These are phyloP conservation scores for Eilema depressum DNA, from an alignment of 2,888 invertebrate genomes.

Conservation along the genomic window DNA sequence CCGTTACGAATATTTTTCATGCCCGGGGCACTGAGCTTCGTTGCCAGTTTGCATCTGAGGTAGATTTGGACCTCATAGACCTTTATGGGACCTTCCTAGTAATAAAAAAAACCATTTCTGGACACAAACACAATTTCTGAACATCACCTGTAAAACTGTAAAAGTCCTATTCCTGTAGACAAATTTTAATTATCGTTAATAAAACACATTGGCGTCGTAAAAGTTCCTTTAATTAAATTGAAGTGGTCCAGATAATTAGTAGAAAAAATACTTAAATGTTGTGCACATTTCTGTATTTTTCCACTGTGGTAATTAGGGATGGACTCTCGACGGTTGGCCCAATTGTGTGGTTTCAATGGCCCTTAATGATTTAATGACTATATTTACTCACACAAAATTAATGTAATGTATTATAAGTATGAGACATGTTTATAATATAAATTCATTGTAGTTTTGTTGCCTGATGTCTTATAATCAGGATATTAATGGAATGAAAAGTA, in stretches of 20 bases:
- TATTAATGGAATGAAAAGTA: too few relatives aligned
- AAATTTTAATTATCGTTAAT: conserved; percentile 18
- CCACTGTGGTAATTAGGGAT: conserved; percentile 35
- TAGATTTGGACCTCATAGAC: too few relatives aligned
- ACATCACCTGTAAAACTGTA: neutral
- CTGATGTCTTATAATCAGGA: too few relatives aligned
- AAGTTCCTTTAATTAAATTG: conserved; percentile 37
- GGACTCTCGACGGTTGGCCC: conserved; percentile 25
- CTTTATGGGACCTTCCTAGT: too few relatives aligned
- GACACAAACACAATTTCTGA: neutral
- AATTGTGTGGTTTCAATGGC: conserved; percentile 30
- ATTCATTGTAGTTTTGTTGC: too few relatives aligned
- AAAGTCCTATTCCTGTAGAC: neutral
- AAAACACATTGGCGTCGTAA: conserved; percentile 29
- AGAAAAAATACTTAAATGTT: conserved; percentile 31
- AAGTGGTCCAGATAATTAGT: conserved; percentile 43
- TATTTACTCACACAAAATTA: neutral
- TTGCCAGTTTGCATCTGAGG: too few relatives aligned
- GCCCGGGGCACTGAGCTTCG: too few relatives aligned
- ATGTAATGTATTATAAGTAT: neutral
- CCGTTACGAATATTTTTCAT: too few relatives aligned
- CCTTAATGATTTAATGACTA: neutral
- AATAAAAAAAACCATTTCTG: too few relatives aligned
- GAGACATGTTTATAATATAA: too few relatives aligned
- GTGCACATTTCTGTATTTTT: conserved; percentile 15